These are phyloP conservation scores for Hyla sarda DNA, from an alignment of 2,113 vertebrate species.

Conservation along the genomic window DNA sequence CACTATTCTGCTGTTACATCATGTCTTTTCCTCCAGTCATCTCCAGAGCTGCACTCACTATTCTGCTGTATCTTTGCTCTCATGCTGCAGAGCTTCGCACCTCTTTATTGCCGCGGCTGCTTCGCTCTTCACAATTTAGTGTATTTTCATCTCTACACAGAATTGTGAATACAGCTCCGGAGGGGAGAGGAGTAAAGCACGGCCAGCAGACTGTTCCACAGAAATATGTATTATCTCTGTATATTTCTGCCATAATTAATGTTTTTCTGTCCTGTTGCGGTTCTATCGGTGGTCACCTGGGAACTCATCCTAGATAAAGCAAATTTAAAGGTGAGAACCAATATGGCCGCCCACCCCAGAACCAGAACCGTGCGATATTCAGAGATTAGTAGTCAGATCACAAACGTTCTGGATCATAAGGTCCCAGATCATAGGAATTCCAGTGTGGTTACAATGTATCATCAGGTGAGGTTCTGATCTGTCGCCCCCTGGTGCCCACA, in stretches of 20 bases:
- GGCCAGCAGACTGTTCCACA: too few relatives aligned
- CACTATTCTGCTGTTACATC: too few relatives aligned
- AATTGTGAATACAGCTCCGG: not conserved
- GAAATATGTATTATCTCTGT: too few relatives aligned
- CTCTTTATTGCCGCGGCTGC: not conserved
- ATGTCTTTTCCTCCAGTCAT: too few relatives aligned
- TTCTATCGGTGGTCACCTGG: not conserved
- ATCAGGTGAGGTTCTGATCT: too few relatives aligned
- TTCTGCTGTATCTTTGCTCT: not conserved
- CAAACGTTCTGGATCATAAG: not conserved
- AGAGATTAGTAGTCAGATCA: too few relatives aligned
- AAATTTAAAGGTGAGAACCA: not conserved
- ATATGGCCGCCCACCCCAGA: not conserved
- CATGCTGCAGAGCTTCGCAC: not conserved
- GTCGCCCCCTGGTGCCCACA: too few relatives aligned
- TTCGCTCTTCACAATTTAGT: too few relatives aligned
- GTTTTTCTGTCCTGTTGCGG: not conserved
- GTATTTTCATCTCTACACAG: too few relatives aligned
- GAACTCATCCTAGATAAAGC: not conserved
- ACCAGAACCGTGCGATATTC: not conserved
- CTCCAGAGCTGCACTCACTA: too few relatives aligned
- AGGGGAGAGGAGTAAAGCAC: not conserved
- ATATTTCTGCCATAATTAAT: too few relatives aligned
- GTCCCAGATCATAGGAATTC: not conserved
- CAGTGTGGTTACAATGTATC: not conserved